Evolutionary conservation across 2,888 invertebrate genomes (phyloP).

Genomic region (Limenitis camilla): DNA sequence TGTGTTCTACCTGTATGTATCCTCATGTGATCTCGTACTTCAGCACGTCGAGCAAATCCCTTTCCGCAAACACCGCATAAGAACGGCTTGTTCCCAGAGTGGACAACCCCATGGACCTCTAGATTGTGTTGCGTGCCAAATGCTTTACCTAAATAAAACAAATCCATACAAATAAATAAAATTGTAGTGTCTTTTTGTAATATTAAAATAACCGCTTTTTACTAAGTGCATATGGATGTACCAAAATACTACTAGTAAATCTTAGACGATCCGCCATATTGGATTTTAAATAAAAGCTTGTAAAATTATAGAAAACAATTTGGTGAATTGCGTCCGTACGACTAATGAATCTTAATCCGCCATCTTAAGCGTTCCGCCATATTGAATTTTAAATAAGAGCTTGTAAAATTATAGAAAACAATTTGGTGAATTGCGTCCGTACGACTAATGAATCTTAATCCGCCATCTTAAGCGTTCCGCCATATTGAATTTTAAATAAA

Average conservation of each 20-base stretch:
- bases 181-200: no score
- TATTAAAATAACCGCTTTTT: no score
- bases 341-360: no score
- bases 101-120: slow-evolving; percentile 86
- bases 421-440: no score
- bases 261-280: background rate
- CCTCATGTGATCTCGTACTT: slow-evolving; percentile 86
- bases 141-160: slow-evolving; percentile 73
- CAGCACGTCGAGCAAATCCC: slow-evolving; percentile 83
- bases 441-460: no score
- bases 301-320: background rate
- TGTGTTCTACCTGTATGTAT: slow-evolving; percentile 87
- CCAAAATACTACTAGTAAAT: no score
- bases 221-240: no score
- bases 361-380: background rate
- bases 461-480: no score
- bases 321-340: no score
- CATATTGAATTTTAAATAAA: no score
- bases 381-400: no score
- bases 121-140: slow-evolving; percentile 85
- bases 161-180: background rate
- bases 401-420: background rate
- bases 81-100: slow-evolving; percentile 82
- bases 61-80: slow-evolving; percentile 81
- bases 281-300: no score